phyloP scores from a whole-genome alignment of 2,113 vertebrate species.

The Amazona guildingii region DNA sequence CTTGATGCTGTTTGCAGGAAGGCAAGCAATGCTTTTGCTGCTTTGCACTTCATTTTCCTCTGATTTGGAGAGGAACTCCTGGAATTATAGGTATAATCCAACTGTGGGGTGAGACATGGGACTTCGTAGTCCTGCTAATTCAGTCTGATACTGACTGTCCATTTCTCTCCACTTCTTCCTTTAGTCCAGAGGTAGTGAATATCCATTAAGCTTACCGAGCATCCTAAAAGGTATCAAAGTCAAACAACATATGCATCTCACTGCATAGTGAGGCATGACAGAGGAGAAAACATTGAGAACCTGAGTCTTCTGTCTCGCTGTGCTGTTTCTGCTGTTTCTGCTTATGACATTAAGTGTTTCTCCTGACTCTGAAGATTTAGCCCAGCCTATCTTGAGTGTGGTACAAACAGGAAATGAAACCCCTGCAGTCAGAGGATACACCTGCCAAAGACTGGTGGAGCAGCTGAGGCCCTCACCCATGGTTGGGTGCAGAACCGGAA shows the following conservation, averaged over 20 bases:
- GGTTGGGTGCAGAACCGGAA: neutral
- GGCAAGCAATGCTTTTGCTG: neutral
- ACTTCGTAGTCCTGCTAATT: neutral
- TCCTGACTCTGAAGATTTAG: slow-evolving; percentile 14
- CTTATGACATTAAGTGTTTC: neutral
- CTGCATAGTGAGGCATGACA: neutral
- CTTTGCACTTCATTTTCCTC: neutral
- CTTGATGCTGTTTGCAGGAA: neutral
- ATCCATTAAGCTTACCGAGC: neutral
- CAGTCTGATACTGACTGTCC: rapidly evolving
- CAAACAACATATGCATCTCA: neutral
- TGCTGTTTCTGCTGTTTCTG: neutral
- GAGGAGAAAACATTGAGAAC: neutral
- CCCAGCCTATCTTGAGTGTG: slow-evolving; percentile 1
- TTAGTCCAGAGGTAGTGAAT: neutral
- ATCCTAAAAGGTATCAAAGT: neutral
- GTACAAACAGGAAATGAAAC: slow-evolving; percentile 70
- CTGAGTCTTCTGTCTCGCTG: neutral
- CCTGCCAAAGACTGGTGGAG: slow-evolving; percentile 43
- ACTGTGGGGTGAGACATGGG: neutral
- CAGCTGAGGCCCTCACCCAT: slow-evolving; percentile 44
- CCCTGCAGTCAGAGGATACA: slow-evolving; percentile 64
- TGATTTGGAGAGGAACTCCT: neutral
- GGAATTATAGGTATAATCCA: neutral
- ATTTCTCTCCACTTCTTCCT: neutral